Evolutionary conservation across 2,888 invertebrate species (phyloP), one percentile per base, ranked within the genome.

Genomic region (Eristalis pertinax): DNA sequence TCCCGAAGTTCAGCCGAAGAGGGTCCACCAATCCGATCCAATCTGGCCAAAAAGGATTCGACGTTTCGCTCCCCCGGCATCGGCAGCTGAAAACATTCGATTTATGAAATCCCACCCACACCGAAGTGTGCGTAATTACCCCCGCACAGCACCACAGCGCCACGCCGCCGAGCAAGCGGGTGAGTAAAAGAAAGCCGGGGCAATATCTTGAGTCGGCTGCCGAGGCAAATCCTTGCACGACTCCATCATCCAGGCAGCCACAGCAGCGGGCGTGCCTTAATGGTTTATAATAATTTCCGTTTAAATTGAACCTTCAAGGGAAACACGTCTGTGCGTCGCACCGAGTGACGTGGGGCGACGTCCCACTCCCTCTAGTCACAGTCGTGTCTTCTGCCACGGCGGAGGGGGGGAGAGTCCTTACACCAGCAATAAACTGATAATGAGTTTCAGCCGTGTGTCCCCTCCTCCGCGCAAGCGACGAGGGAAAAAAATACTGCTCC

Each of bases 241-340:
- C 50, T 50, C 50, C 60, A 58, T 24, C 24, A 60, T 15, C 26
- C 13, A 60, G 26, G 15, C 60, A 0, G 15, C 58, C 19, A 56
- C 35, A 76, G 73, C 64, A 82, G 69, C 43, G 64, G 73, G 74
- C 77, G 73, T 69, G 22, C 65, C 60, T 1, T 82, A 70, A 82
- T 73, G 73, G 77, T 73, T 85, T 64, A 63, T 76, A 77, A 62
- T 63, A 76, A 85, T 82, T 77, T 77, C 76, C 82, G 64, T 82
- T 82, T 73, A 78, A 86, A 73, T 78, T 82, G 74, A 64, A 69
- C 43, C 65, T 73, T 19, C 56, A 26, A 68, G 35, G 22, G n/a
- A 69, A 75, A 79, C 26, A 65, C 35, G 50, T 78, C 65, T 78
- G 32, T 35, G 56, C 2, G n/a, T n/a, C 22, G 11, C 43, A 35